phyloP scores from a whole-genome alignment of 1,140 invertebrate species.

The Hycleus phaleratus region DNA sequence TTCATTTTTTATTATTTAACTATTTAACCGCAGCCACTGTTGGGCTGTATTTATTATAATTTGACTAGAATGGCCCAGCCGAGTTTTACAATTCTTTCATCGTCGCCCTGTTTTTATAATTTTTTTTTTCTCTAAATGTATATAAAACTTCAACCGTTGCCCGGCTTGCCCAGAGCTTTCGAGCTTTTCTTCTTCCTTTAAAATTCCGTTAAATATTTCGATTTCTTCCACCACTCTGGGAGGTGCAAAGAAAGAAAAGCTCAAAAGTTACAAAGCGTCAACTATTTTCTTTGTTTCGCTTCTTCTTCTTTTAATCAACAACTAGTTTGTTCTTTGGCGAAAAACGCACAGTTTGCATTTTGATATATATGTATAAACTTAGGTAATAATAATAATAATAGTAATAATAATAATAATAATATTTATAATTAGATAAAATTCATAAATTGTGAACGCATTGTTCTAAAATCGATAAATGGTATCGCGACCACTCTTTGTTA shows the following conservation, averaged over 20 bases:
- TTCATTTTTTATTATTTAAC: slow-evolving; percentile 28
- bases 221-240: neutral
- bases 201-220: neutral
- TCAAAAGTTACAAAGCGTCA: slow-evolving; percentile 32
- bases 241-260: neutral
- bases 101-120: neutral
- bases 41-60: slow-evolving; percentile 40
- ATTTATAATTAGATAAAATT: slow-evolving; percentile 35
- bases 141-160: neutral
- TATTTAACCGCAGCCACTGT: slow-evolving; percentile 29
- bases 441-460: slow-evolving; percentile 37
- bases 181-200: neutral
- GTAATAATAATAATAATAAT: slow-evolving; percentile 5
- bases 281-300: slow-evolving; percentile 39
- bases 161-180: slow-evolving; percentile 13
- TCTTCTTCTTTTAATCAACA: neutral
- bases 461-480: slow-evolving; percentile 38
- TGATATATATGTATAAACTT: slow-evolving; percentile 33
- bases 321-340: slow-evolving; percentile 23
- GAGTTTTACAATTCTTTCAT: slow-evolving; percentile 10
- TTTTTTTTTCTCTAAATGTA: neutral
- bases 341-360: slow-evolving; percentile 34
- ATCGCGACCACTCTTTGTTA: slow-evolving; percentile 20
- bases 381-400: slow-evolving; percentile 16
- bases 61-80: slow-evolving; percentile 41